Evolutionary conservation across 2,888 invertebrate species (phyloP), one percentile per base, ranked within the genome.

Genomic region (Mythimna loreyi): DNA sequence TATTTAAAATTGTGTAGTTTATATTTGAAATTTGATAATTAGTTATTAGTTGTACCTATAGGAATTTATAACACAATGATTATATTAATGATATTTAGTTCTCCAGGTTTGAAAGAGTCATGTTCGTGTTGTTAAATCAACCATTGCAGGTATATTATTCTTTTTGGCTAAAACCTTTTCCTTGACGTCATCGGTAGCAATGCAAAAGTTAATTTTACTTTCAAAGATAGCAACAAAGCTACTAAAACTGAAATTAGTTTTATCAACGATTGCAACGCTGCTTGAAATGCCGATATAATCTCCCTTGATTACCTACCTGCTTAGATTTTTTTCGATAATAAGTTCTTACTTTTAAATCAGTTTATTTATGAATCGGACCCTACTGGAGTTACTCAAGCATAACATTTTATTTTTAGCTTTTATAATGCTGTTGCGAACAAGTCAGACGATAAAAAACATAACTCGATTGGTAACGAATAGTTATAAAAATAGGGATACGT

Each of bases 1-100:
- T 47, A 73, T 58, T 58, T 9, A 57, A 57, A 57, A 64, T 36
- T 30, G 21, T 43, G 5, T 33, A n/a, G 52, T 21, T 11, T 21
- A 6, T 21, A 28, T 52, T 50, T 52, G 5, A 23, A 49, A 52
- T 28, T 52, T 7, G 3, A 8, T 28, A 28, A 6, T 2, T 16
- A 50, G 3, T 11, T 25, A 28, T 4, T 28, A 28, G 28, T 28
- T n/a, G n/a, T n/a, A n/a, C n/a, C n/a, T n/a, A 23, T 19, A 25
- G 0, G 7, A 50, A 50, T 16, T 36, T 36, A 36, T 11, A 36
- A 36, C 11, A 36, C 11, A 36, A 33, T 36, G 11, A 36, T 36
- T 36, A 36, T 11, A 11, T 36, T 36, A 33, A 36, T 11, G 11
- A 36, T 36, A 11, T 36, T 36, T 36, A 13, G 13, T 36, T 19